Evolutionary conservation across 2,888 invertebrate species (phyloP).

Genomic region (Apotomis betuletana): DNA sequence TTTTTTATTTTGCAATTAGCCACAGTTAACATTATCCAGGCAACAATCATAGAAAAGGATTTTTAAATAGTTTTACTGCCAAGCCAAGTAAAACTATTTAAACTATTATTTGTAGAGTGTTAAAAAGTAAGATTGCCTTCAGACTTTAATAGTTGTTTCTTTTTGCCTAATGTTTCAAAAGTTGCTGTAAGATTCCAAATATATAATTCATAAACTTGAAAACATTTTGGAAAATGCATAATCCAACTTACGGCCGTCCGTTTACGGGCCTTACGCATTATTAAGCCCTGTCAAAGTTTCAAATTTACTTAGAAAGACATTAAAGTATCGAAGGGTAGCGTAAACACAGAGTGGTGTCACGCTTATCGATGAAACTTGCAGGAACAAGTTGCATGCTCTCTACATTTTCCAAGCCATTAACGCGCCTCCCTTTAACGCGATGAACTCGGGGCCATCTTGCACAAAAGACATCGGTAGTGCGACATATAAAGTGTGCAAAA

Average conservation of each 20-base stretch:
- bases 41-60: too few relatives aligned
- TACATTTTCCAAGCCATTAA: slow-evolving; percentile 60
- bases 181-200: too few relatives aligned
- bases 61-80: too few relatives aligned
- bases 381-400: slow-evolving; percentile 51
- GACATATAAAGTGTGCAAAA: neutral
- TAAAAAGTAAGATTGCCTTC: too few relatives aligned
- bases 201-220: neutral
- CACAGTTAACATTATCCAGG: too few relatives aligned
- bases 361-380: slow-evolving; percentile 48
- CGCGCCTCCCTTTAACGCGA: slow-evolving; percentile 43
- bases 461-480: slow-evolving; percentile 20
- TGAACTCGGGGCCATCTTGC: slow-evolving; percentile 24
- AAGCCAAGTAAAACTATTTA: too few relatives aligned
- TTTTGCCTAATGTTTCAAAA: too few relatives aligned
- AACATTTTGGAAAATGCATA: neutral
- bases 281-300: slow-evolving; percentile 23
- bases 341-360: slow-evolving; percentile 19
- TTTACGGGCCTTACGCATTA: slow-evolving; percentile 20
- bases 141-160: too few relatives aligned
- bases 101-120: too few relatives aligned
- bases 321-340: slow-evolving; percentile 25
- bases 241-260: neutral
- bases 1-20: too few relatives aligned
- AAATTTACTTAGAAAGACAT: slow-evolving; percentile 32